Evolutionary conservation across 2,797 vertebrate genomes (phyloP), one percentile per base, ranked within the genome.

Genomic region (Sternarchorhynchus goeldii): DNA sequence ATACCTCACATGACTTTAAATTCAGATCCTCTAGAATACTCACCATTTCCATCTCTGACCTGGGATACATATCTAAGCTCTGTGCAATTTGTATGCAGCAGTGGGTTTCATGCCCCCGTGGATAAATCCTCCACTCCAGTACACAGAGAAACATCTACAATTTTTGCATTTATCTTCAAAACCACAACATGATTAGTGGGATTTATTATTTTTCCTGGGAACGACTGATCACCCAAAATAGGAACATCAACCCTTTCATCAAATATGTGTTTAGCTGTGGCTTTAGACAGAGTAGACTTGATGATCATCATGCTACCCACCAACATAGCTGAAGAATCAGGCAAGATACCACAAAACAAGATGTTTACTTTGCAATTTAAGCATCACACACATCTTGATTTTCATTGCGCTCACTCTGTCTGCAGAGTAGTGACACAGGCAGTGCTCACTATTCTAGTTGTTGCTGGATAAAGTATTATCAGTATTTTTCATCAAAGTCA

Each of bases 351-450:
- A 25, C 73, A 31, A 76, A 63, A 14, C 31, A 7, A 65, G 70
- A 69, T 83, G 80, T 36, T 85, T 78, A 77, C 58, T 57, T 36
- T 73, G 5, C 0, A 81, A 81, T 7, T 73, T 21, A 0, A 84
- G 25, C 2, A 60, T 72, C 5, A 82, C 63, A n/a, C 69, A 56
- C 41, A 21, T 59, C 1, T 76, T 67, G 0, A 87, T 29, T 20
- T 83, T 83, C 5, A 73, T 59, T 0, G 58, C 83, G 4, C 73
- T 79, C 0, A 86, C 63, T 2, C 25, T 81, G 36, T 29, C 16
- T 8, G 75, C 66, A 12, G 3, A 58, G 57, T 16, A 58, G 57
- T 18, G 57, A 58, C 34, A 36, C 2, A 36, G 2, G 34, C 34
- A 36, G 34, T 36, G 34, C 34, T 36, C 34, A 36, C 34, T 2